These are phyloP conservation scores for Teleiodes luculella DNA, from an alignment of 2,888 invertebrate species.

Conservation along the genomic window DNA sequence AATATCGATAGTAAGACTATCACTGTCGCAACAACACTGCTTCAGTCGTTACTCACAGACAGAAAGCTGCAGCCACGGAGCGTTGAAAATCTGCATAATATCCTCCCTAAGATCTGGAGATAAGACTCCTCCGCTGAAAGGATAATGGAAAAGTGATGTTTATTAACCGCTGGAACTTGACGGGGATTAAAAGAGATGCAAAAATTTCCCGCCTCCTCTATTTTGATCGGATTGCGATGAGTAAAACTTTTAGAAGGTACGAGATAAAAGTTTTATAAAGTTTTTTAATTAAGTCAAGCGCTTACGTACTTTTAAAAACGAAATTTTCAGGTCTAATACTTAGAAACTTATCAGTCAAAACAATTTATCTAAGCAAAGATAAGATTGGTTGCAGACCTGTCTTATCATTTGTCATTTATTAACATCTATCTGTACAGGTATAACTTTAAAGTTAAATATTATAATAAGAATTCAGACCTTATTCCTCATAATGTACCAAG, in stretches of 20 bases:
- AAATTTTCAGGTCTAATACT: no score
- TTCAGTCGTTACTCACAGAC: background rate
- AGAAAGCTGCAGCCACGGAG: conserved; percentile 2
- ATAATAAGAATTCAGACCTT: no score
- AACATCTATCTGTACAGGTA: no score
- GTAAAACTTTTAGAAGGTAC: background rate
- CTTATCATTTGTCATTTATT: no score
- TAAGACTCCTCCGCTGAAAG: background rate
- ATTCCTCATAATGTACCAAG: no score
- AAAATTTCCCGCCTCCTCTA: background rate
- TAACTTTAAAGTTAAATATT: no score
- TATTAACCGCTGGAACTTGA: background rate
- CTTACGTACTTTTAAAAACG: no score
- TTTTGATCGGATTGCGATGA: background rate
- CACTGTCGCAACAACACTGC: no score
- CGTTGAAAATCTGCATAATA: conserved; percentile 6
- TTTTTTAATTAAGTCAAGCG: background rate
- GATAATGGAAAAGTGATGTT: conserved; percentile 8
- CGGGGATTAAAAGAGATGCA: background rate
- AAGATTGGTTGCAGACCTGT: no score
- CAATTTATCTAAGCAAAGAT: no score
- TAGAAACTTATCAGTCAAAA: no score
- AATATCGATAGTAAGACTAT: no score
- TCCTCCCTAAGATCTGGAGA: conserved; percentile 2
- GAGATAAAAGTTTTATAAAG: background rate